phyloP scores from a whole-genome alignment of 2,888 invertebrate genomes.

The Scaptomyza tumidula region DNA sequence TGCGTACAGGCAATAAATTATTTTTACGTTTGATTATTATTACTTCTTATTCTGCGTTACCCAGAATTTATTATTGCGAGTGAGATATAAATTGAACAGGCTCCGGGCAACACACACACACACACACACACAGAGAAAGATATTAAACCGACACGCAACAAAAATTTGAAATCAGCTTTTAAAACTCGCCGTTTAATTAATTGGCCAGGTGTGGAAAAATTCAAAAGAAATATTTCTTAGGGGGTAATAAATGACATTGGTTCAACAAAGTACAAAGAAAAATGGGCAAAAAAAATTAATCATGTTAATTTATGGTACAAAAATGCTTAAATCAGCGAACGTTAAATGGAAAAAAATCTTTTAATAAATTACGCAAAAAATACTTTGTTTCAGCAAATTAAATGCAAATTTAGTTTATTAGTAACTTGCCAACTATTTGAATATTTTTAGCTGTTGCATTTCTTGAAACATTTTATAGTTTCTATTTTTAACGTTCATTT shows the following conservation, averaged over 20 bases:
- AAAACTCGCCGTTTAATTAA: conserved; percentile 47
- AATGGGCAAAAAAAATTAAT: not conserved
- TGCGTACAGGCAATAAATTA: conserved; percentile 73
- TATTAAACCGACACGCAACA: conserved; percentile 25
- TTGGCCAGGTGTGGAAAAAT: conserved; percentile 43
- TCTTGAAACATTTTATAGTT: not conserved
- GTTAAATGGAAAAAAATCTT: no score
- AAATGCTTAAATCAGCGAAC: no score
- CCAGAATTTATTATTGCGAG: conserved; percentile 62
- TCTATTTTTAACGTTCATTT: conserved; percentile 15
- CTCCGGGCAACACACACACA: conserved; percentile 28
- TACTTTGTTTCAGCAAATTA: not conserved
- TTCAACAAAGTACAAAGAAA: not conserved
- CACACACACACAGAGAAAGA: conserved; percentile 13
- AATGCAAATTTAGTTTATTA: no score
- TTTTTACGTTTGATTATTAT: conserved; percentile 78
- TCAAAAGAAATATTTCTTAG: not conserved
- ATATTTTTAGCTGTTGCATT: conserved; percentile 3
- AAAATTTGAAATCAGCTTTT: conserved; percentile 28
- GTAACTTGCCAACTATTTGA: not conserved
- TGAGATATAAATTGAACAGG: conserved; percentile 76
- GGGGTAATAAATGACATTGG: conserved; percentile 26
- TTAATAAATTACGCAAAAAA: no score
- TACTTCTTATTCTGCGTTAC: conserved; percentile 65
- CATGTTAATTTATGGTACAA: not conserved